These are phyloP conservation scores for Neodontobutis hainanensis DNA, from an alignment of 2,113 vertebrate genomes.

Conservation along the genomic window DNA sequence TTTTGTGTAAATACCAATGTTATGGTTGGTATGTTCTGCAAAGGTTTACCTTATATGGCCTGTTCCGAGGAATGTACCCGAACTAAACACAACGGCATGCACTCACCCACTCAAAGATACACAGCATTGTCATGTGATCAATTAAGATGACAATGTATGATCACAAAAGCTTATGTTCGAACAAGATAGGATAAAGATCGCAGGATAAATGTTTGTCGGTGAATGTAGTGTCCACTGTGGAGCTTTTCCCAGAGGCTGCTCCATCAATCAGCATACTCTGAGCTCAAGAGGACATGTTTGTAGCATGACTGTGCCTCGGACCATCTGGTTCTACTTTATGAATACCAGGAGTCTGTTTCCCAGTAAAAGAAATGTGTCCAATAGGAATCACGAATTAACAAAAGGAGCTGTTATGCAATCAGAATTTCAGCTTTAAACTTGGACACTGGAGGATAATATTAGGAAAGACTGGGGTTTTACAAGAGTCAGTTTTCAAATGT, in stretches of 20 bases:
- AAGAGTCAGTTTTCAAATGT: background rate
- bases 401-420: background rate
- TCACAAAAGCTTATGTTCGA: too few species aligned
- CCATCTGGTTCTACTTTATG: conserved; percentile 48
- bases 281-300: conserved; percentile 5
- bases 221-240: background rate
- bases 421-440: background rate
- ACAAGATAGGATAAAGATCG: too few species aligned
- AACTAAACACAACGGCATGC: background rate
- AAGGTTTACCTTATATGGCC: conserved; percentile 24
- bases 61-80: conserved; percentile 7
- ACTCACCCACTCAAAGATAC: background rate
- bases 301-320: conserved; percentile 15
- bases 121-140: background rate
- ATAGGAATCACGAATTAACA: conserved; percentile 12
- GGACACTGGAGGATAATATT: background rate
- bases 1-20: background rate
- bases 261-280: conserved; percentile 34
- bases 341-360: conserved; percentile 27
- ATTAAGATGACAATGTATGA: background rate
- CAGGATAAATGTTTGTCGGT: conserved; percentile 2
- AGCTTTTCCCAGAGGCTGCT: background rate
- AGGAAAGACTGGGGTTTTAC: background rate
- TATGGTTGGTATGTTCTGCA: background rate
- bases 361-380: conserved; percentile 22